phyloP scores from a whole-genome alignment of 2,113 vertebrate genomes.

The Oenanthe oenanthe region DNA sequence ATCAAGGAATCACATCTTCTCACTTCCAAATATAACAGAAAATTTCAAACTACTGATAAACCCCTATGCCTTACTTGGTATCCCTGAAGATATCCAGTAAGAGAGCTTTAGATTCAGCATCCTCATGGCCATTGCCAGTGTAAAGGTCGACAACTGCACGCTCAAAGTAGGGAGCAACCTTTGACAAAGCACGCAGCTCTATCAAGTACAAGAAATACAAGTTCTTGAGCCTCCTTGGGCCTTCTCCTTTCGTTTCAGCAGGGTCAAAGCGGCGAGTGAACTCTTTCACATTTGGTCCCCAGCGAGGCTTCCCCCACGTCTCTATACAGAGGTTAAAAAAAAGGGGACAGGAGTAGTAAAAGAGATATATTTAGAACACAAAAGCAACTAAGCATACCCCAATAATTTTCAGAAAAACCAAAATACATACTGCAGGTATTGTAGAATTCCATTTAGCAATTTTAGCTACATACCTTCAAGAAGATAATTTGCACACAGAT shows the following conservation, averaged over 20 bases:
- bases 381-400: neutral
- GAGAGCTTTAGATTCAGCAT: conserved; percentile 86
- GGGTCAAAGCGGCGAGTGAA: conserved; percentile 89
- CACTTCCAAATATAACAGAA: neutral
- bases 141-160: conserved; percentile 91
- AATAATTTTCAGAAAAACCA: neutral
- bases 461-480: conserved; percentile 83
- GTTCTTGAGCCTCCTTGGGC: conserved; percentile 92
- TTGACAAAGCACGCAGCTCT: conserved; percentile 92
- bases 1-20: neutral
- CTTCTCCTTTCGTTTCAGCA: conserved; percentile 90
- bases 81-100: conserved; percentile 88
- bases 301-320: conserved; percentile 87
- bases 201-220: conserved; percentile 96
- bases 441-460: neutral
- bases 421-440: neutral
- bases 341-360: neutral
- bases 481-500: conserved; percentile 91
- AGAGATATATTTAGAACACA: neutral
- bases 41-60: neutral
- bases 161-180: conserved; percentile 93
- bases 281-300: conserved; percentile 91
- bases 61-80: conserved; percentile 81
- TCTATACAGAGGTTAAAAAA: conserved; percentile 66
- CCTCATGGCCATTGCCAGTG: conserved; percentile 87